phyloP scores from a whole-genome alignment of 2,113 vertebrate genomes.

The Sorex araneus region DNA sequence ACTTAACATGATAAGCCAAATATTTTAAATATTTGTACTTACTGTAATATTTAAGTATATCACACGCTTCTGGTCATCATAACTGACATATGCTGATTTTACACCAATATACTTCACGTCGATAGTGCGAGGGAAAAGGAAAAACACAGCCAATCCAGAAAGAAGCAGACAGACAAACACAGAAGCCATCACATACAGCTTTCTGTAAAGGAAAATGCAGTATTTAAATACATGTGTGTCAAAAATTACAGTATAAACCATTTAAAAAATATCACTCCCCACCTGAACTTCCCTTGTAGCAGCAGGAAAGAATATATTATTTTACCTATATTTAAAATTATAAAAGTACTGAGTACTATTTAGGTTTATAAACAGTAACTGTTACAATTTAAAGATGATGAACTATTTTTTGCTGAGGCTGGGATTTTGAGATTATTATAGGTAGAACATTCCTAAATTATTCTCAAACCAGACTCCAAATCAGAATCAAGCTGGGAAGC shows the following conservation, averaged over 20 bases:
- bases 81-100: slow-evolving; percentile 96
- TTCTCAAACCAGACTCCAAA: background rate
- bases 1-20: background rate
- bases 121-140: slow-evolving; percentile 97
- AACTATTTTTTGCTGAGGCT: background rate
- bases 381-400: background rate
- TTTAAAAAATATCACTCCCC: slow-evolving; percentile 1
- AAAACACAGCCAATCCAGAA: slow-evolving; percentile 96
- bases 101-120: slow-evolving; percentile 96
- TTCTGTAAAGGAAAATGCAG: slow-evolving; percentile 88
- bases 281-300: background rate
- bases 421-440: background rate
- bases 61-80: slow-evolving; percentile 90
- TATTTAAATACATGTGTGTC: slow-evolving; percentile 5
- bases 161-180: slow-evolving; percentile 95
- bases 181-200: slow-evolving; percentile 97
- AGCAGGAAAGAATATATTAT: background rate
- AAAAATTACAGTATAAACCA: slow-evolving; percentile 40
- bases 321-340: slow-evolving; percentile 45
- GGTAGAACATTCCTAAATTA: background rate
- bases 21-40: slow-evolving; percentile 80
- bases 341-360: background rate
- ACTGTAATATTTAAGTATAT: slow-evolving; percentile 99
- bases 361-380: slow-evolving; percentile 7
- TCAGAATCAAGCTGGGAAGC: background rate